Evolutionary conservation across 1,140 invertebrate species (phyloP).

Genomic region (Caenorhabditis remanei): DNA sequence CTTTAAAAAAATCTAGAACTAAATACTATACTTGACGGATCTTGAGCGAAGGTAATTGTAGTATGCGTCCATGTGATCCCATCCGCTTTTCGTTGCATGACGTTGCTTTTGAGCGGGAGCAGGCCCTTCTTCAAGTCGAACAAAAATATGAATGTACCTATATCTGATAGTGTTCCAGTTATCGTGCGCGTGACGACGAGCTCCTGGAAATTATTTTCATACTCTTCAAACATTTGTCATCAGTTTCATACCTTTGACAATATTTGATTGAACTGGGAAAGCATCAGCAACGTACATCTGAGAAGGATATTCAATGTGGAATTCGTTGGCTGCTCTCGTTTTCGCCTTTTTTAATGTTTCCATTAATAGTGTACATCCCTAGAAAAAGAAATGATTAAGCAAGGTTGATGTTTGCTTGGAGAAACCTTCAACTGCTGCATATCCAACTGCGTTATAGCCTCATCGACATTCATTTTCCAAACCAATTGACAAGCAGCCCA

Average conservation of each 20-base stretch:
- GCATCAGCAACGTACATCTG: constrained; percentile 77
- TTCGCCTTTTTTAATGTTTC: constrained; percentile 74
- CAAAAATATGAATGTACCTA: constrained; percentile 76
- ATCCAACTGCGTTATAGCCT: constrained; percentile 73
- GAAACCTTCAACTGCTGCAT: constrained; percentile 69
- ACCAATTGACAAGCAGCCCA: constrained; percentile 75
- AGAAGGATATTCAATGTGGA: constrained; percentile 71
- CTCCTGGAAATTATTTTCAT: constrained; percentile 43
- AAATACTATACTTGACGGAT: constrained; percentile 74
- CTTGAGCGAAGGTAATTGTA: constrained; percentile 74
- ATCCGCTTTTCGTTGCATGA: constrained; percentile 68
- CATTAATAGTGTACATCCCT: constrained; percentile 70
- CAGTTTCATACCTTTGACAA: constrained; percentile 69
- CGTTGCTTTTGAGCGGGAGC: constrained; percentile 67
- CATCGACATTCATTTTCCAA: constrained; percentile 74
- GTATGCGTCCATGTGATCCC: constrained; percentile 77
- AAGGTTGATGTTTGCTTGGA: not conserved
- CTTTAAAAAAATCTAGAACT: constrained; percentile 61
- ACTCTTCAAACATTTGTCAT: not conserved
- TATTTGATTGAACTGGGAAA: constrained; percentile 73
- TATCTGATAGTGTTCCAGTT: constrained; percentile 71
- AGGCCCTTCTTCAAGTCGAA: constrained; percentile 66
- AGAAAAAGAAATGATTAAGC: constrained; percentile 55
- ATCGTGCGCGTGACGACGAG: constrained; percentile 74
- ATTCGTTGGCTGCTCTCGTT: constrained; percentile 71